These are phyloP conservation scores for Rhaphigaster nebulosa DNA, from an alignment of 2,888 invertebrate species.

Conservation along the genomic window DNA sequence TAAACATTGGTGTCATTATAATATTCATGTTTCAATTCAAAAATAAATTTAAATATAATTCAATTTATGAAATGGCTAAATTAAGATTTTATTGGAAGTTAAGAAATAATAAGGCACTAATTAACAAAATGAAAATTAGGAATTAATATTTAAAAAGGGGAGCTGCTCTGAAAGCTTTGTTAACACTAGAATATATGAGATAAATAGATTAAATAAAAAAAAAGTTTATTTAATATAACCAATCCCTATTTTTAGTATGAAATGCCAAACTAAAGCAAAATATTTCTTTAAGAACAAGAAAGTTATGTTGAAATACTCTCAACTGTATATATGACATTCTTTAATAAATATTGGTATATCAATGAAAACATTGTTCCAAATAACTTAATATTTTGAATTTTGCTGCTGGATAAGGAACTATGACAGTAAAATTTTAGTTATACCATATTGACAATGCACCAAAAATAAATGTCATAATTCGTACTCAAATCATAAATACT, in stretches of 20 bases:
- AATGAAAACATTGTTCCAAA: background rate
- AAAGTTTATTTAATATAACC: background rate
- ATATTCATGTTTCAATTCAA: background rate
- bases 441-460: background rate
- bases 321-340: background rate
- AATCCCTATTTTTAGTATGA: background rate
- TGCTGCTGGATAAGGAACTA: background rate
- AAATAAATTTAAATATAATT: background rate
- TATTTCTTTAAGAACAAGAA: background rate
- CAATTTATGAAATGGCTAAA: background rate
- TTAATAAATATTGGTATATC: background rate
- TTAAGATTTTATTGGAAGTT: background rate
- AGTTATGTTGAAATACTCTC: background rate
- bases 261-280: background rate
- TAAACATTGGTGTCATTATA: background rate
- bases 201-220: background rate
- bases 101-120: background rate
- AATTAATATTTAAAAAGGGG: background rate
- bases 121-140: background rate
- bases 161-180: background rate
- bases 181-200: background rate
- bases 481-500: background rate
- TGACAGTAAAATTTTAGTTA: background rate
- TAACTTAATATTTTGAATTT: background rate
- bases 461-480: background rate